These are phyloP conservation scores for Agelas oroides DNA, from an alignment of 37 sponge, comb jelly and placozoan species.

Conservation along the genomic window DNA sequence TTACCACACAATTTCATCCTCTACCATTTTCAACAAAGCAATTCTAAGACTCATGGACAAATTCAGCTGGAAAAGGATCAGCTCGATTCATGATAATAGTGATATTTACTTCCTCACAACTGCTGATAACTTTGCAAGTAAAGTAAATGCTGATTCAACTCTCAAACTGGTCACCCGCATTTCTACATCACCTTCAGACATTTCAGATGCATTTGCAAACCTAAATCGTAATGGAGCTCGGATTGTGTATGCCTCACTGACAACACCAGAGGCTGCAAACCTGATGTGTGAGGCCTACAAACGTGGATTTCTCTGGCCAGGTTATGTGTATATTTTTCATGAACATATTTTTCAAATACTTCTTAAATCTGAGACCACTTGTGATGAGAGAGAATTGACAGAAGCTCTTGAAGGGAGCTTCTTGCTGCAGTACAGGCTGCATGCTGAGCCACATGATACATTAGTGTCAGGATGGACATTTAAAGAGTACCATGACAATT, in stretches of 20 bases:
- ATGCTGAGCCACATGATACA: not conserved
- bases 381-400: slow-evolving; percentile 20
- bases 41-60: slow-evolving; percentile 27
- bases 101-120: slow-evolving; percentile 4
- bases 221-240: slow-evolving; percentile 4
- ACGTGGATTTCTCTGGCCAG: slow-evolving; percentile 20
- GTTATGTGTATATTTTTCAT: slow-evolving; percentile 45
- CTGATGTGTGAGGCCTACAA: slow-evolving; percentile 42
- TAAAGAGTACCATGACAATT: slow-evolving; percentile 22
- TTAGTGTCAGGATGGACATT: slow-evolving; percentile 18
- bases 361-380: not conserved
- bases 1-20: slow-evolving; percentile 5
- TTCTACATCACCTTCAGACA: not conserved
- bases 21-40: slow-evolving; percentile 7
- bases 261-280: slow-evolving; percentile 1
- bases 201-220: not conserved
- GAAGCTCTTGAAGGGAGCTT: slow-evolving; percentile 27
- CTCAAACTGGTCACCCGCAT: not conserved
- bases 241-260: slow-evolving; percentile 8
- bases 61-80: slow-evolving; percentile 22
- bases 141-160: not conserved
- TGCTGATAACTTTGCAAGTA: slow-evolving; percentile 2
- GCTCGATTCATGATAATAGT: not conserved
- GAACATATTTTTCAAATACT: not conserved
- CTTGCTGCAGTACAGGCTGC: slow-evolving; percentile 3